phyloP scores from a whole-genome alignment of 2,888 invertebrate species.

The Eremobia ochroleuca region DNA sequence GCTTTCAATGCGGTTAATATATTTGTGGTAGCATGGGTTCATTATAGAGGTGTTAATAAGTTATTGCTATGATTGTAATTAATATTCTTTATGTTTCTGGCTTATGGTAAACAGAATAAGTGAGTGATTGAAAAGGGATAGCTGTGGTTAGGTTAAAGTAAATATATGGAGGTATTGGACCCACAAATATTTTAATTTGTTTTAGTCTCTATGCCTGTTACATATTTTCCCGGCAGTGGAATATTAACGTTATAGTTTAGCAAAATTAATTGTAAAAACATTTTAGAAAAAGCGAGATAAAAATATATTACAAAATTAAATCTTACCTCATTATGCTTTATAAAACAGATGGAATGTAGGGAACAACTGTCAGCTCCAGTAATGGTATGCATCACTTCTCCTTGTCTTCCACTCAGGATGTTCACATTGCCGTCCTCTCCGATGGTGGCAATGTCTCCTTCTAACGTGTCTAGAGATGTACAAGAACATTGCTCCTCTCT shows the following conservation, averaged over 20 bases:
- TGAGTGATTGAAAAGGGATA: neutral
- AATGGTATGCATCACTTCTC: slow-evolving; percentile 85
- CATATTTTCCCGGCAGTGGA: neutral
- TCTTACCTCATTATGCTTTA: slow-evolving; percentile 92
- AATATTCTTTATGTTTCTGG: neutral
- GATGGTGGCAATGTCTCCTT: slow-evolving; percentile 95
- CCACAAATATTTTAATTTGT: neutral
- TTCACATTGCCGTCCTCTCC: slow-evolving; percentile 95
- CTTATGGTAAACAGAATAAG: neutral
- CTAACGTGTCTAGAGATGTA: slow-evolving; percentile 94
- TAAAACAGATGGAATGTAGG: slow-evolving; percentile 94
- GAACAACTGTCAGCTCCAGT: slow-evolving; percentile 96
- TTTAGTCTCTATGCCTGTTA: neutral
- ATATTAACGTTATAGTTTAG: neutral
- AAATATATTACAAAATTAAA: neutral
- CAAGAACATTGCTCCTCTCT: slow-evolving; percentile 92
- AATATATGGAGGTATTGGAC: neutral
- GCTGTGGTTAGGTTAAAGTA: neutral
- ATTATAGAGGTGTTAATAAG: neutral
- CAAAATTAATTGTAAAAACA: neutral
- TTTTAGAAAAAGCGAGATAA: neutral
- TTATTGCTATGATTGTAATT: neutral
- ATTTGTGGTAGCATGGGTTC: no score
- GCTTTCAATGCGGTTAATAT: no score
- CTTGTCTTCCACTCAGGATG: slow-evolving; percentile 86